phyloP scores from a whole-genome alignment of 2,797 vertebrate species.

The Crax fasciolata region DNA sequence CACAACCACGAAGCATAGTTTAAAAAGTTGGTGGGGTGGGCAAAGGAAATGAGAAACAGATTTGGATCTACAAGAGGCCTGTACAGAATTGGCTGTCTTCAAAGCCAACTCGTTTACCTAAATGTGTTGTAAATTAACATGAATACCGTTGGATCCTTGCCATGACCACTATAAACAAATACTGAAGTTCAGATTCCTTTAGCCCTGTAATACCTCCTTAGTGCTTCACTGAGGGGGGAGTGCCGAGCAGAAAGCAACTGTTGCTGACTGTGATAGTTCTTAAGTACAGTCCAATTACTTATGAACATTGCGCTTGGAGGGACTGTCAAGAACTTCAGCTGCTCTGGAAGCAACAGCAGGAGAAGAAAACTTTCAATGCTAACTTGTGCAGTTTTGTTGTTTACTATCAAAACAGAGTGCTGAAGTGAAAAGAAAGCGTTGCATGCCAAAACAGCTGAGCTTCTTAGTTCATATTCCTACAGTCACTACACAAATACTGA shows the following conservation, averaged over 20 bases:
- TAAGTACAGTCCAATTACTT: slow-evolving; percentile 62
- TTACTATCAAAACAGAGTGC: slow-evolving; percentile 58
- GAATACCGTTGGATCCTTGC: slow-evolving; percentile 77
- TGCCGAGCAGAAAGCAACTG: slow-evolving; percentile 59
- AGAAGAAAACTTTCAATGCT: slow-evolving; percentile 57
- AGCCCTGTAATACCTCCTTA: slow-evolving; percentile 66
- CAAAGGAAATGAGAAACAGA: slow-evolving; percentile 76
- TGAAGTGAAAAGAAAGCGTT: slow-evolving; percentile 22
- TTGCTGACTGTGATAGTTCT: slow-evolving; percentile 75
- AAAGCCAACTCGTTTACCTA: slow-evolving; percentile 66
- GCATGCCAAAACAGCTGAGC: neutral
- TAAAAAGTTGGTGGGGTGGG: neutral
- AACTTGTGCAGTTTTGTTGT: slow-evolving; percentile 55
- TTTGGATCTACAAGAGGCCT: slow-evolving; percentile 58
- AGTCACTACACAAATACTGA: neutral
- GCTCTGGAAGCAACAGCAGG: slow-evolving; percentile 36
- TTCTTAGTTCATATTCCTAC: neutral
- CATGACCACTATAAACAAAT: slow-evolving; percentile 78
- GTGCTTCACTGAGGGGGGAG: slow-evolving; percentile 69
- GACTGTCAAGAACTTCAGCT: slow-evolving; percentile 29
- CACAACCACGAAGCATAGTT: neutral
- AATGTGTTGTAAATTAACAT: slow-evolving; percentile 80
- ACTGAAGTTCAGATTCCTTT: slow-evolving; percentile 78
- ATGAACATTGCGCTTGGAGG: slow-evolving; percentile 47
- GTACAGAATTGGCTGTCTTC: slow-evolving; percentile 68